These are phyloP conservation scores for Cyanoderma ruficeps DNA, from an alignment of 2,113 vertebrate genomes.

Conservation along the genomic window DNA sequence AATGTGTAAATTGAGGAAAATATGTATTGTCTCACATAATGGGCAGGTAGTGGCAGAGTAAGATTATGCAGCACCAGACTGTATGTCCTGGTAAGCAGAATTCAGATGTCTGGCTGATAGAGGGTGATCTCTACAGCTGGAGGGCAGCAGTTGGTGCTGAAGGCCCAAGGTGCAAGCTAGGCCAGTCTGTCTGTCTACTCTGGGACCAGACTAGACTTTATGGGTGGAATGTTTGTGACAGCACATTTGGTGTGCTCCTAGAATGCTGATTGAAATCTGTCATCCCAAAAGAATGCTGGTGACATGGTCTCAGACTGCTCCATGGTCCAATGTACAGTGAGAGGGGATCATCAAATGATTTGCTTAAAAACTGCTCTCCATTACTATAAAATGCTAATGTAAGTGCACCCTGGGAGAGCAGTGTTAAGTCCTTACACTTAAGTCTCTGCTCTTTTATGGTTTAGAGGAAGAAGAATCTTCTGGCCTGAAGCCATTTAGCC, in stretches of 20 bases:
- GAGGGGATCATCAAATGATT: not conserved
- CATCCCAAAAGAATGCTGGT: not conserved
- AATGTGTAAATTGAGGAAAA: not conserved
- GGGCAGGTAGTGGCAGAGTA: not conserved
- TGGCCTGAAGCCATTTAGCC: not conserved
- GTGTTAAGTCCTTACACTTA: not conserved
- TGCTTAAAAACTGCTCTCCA: not conserved
- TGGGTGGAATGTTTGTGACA: not conserved
- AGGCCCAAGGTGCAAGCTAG: not conserved
- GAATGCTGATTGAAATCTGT: not conserved
- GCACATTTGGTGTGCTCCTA: not conserved
- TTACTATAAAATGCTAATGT: not conserved
- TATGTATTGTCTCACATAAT: not conserved
- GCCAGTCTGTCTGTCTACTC: not conserved
- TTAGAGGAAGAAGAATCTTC: not conserved
- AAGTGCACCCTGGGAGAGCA: not conserved
- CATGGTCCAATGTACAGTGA: not conserved
- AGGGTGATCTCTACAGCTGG: not conserved
- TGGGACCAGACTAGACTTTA: not conserved
- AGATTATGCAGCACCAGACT: not conserved
- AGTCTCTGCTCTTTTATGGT: not conserved
- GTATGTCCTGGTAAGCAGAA: not conserved
- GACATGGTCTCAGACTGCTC: not conserved
- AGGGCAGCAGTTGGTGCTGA: not conserved
- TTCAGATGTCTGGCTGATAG: not conserved